Base-by-base conservation (phyloP, 2,888 invertebrate genomes). In the Himalopsyche anomala region DNA sequence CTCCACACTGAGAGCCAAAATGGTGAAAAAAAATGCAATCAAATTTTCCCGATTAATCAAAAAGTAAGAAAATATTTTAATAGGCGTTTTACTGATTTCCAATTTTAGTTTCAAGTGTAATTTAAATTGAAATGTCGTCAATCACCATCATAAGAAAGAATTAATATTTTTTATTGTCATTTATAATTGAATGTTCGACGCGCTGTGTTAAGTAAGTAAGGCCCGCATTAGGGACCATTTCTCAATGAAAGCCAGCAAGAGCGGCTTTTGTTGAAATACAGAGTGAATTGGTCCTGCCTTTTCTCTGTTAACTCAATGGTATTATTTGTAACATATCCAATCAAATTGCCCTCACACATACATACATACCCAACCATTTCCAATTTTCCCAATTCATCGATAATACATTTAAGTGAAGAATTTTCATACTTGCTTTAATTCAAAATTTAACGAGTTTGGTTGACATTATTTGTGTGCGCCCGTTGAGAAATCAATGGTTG, bases 291-390 rank as follows among this genome's bases (percentile, higher is more conserved):
- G 62, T 62, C 19, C 62, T 62, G 62, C 62, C 62, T 62, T 62
- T 62, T 62, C 62, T 62, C 62, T 62, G 62, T 62, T 62, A 62
- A 62, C 62, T 62, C 62, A 62, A 62, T 62, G 62, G 62, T 62
- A 62, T 62, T 62, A 62, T 62, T 62, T 62, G 62, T 62, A 62
- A 62, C 62, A 62, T 62, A 62, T 62, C 62, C 62, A 62, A 62
- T 62, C 62, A 62, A 62, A 62, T 62, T 62, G 62, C 2, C 28
- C 28, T 28, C 19, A 62, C 62, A 19, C 62, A 28, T 19, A 62
- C 62, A 6, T 9, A 62, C 62, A 62, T 8, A 5, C 62, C 19
- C 9, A 62, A 19, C 62, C 19, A 62, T 19, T 62, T 28, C 62
- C 62, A 62, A 62, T 62, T 62, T 62, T 28, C 6, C 62, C 62